phyloP scores from a whole-genome alignment of 2,888 invertebrate genomes.

The Orthosia incerta region DNA sequence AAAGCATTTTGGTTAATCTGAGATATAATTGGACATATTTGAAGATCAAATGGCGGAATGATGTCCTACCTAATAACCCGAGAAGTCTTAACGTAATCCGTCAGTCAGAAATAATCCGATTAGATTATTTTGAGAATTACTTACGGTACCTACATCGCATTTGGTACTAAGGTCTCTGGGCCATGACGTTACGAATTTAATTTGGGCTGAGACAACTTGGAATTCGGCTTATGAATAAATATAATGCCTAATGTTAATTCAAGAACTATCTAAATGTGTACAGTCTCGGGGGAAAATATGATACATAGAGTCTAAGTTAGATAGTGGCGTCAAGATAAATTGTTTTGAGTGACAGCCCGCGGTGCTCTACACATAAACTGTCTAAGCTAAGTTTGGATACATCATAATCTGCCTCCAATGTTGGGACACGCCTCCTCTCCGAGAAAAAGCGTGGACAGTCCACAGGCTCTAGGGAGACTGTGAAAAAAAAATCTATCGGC shows the following conservation, averaged over 20 bases:
- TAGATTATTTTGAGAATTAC: conserved; percentile 10
- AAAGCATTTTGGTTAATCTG: not conserved
- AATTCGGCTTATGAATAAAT: not conserved
- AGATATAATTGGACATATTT: conserved; percentile 28
- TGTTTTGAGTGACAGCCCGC: too few relatives aligned
- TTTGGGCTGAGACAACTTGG: not conserved
- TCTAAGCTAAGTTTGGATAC: too few relatives aligned
- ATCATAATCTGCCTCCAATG: too few relatives aligned
- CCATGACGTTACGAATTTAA: not conserved
- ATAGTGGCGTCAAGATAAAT: too few relatives aligned
- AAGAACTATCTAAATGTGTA: not conserved
- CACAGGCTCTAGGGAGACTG: too few relatives aligned
- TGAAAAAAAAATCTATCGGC: too few relatives aligned
- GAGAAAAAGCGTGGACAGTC: too few relatives aligned
- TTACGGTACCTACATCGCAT: not conserved
- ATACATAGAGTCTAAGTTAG: not conserved
- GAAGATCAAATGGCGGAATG: conserved; percentile 1
- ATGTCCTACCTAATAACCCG: conserved; percentile 7
- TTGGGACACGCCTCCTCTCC: too few relatives aligned
- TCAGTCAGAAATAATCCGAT: conserved; percentile 14
- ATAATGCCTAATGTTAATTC: not conserved
- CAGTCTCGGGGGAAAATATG: not conserved
- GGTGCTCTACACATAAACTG: too few relatives aligned
- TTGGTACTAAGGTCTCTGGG: too few relatives aligned
- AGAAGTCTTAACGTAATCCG: conserved; percentile 17